Base-by-base conservation (phyloP, 2,888 invertebrate species). In the Oscheius sp. region DNA sequence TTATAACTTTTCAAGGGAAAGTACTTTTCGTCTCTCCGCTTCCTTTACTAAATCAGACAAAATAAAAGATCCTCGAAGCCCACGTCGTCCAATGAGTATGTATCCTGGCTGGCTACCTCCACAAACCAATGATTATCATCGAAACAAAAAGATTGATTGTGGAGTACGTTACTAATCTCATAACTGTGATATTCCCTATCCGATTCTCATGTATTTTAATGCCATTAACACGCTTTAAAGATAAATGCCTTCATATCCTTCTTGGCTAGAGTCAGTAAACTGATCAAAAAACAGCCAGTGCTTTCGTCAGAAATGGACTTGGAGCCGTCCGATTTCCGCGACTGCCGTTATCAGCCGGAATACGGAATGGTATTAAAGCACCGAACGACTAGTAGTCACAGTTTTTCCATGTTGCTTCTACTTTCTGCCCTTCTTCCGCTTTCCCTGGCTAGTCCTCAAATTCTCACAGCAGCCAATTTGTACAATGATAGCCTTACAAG, bases 21-120 rank as follows among this genome's bases (percentile, higher is more conserved):
- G 68, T 17, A 73, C 73, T 12, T 70, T 45, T 26, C 59, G 73
- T 45, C 57, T 73, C 9, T 70, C 70, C 14, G n/a, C n/a, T n/a
- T n/a, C n/a, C n/a, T n/a, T n/a, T n/a, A n/a, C n/a, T n/a, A n/a
- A n/a, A n/a, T n/a, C n/a, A n/a, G 72, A 72, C 38, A 67, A 64
- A 41, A 41, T 2, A 12, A n/a, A 6, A 12, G 28, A 26, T 8
- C 41, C 59, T 26, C n/a, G n/a, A n/a, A n/a, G n/a, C n/a, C 28
- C 59, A 26, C 9, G 59, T 8, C 59, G 59, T 44, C 59, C 59
- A n/a, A 59, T 59, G 44, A 59, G 59, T 26, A 41, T 59, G 38
- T 44, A 59, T 26, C 59, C 59, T 12, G 59, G 59, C 4, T 59
- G 41, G 41, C 12, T 59, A 17, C 33, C 30, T 32, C 54, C 54